Evolutionary conservation across 2,888 invertebrate species (phyloP).

Genomic region (Cyclophora albipunctata): DNA sequence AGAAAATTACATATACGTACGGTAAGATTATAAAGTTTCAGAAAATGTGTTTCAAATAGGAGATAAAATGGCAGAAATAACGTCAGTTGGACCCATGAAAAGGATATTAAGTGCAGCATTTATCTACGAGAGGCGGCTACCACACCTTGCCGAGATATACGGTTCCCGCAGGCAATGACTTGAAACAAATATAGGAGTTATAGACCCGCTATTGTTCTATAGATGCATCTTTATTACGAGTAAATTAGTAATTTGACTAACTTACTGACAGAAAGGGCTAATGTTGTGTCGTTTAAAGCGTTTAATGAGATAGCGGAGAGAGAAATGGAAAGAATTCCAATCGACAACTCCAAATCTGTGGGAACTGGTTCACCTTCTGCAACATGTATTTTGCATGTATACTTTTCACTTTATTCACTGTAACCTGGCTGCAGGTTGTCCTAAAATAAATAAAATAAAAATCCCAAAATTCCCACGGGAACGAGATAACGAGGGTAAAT

Average conservation of each 20-base stretch:
- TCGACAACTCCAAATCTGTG: too few relatives aligned
- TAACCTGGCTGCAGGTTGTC: too few relatives aligned
- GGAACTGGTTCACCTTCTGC: too few relatives aligned
- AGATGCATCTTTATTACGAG: constrained; percentile 6
- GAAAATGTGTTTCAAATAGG: constrained; percentile 19
- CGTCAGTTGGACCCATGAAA: constrained; percentile 32
- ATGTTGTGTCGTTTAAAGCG: too few relatives aligned
- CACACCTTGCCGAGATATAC: constrained; percentile 35
- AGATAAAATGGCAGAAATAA: constrained; percentile 30
- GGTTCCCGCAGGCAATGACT: constrained; percentile 33
- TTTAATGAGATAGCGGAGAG: too few relatives aligned
- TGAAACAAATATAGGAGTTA: constrained; percentile 25
- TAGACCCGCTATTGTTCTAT: neutral
- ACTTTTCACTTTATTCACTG: too few relatives aligned
- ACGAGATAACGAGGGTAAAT: too few relatives aligned
- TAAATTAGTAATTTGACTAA: neutral
- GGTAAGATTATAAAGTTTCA: constrained; percentile 8
- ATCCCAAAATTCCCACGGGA: too few relatives aligned
- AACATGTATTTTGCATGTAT: too few relatives aligned
- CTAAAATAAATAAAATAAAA: too few relatives aligned
- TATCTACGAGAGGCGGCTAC: constrained; percentile 30
- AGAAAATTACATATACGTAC: constrained; percentile 2
- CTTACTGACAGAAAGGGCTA: too few relatives aligned
- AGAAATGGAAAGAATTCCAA: too few relatives aligned
- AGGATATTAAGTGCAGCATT: constrained; percentile 39